Conservation (phyloP, 2,113 vertebrate genomes). For the Thryonomys swinderianus region DNA sequence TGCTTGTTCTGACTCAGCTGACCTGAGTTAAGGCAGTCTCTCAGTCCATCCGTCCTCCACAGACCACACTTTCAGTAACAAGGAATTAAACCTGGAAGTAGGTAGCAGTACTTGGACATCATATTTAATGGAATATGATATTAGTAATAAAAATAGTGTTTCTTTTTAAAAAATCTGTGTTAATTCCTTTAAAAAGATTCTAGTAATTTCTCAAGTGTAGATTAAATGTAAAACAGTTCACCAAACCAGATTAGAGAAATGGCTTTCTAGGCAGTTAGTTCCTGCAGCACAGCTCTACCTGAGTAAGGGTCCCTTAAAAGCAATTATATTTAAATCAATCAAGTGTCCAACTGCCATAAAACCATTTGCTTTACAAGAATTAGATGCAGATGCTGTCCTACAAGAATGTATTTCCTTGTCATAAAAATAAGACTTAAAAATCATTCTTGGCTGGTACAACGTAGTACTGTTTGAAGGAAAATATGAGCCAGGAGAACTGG, state of each 20-base stretch:
- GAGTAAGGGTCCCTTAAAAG: neutral
- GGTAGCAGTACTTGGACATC: neutral
- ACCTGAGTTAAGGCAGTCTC: neutral
- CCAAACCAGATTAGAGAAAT: neutral
- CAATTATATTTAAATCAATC: neutral
- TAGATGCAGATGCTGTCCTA: neutral
- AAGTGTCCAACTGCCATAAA: neutral
- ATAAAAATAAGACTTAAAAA: conserved; percentile 11
- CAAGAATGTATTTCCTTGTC: neutral
- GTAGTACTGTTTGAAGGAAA: neutral
- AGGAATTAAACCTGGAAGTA: neutral
- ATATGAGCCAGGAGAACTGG: neutral
- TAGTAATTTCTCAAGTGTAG: conserved; percentile 25
- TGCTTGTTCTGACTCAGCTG: neutral
- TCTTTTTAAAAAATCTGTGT: neutral
- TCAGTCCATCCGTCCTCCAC: neutral
- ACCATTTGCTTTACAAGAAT: neutral
- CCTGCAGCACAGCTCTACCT: neutral
- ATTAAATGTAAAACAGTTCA: neutral
- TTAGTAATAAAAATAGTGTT: neutral
- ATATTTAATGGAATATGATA: neutral
- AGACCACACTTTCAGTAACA: neutral
- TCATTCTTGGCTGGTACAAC: neutral
- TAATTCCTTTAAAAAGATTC: neutral
- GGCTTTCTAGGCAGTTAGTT: neutral